Conservation (phyloP, 2,797 vertebrate genomes). For the Danio jaintianensis region DNA sequence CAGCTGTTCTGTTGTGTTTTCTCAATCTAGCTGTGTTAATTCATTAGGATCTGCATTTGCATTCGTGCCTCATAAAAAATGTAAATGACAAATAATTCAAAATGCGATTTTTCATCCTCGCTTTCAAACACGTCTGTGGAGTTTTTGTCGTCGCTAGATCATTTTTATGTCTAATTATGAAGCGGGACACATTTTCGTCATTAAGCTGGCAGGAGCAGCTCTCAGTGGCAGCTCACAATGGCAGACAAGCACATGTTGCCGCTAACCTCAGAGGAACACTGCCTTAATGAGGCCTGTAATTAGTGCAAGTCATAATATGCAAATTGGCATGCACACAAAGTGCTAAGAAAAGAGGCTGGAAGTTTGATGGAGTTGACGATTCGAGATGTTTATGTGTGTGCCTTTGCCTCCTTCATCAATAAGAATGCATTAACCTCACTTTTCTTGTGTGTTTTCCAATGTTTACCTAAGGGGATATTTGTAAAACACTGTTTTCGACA, state of each 20-base stretch:
- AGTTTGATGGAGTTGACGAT: conserved; percentile 31
- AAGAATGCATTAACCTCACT: conserved; percentile 43
- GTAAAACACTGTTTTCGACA: background rate
- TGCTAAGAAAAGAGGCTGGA: conserved; percentile 16
- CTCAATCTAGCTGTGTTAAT: conserved; percentile 51
- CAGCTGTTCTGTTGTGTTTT: conserved; percentile 49
- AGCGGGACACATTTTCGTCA: conserved; percentile 49
- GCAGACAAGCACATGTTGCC: conserved; percentile 44
- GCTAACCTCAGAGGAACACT: conserved; percentile 57
- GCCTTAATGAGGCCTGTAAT: conserved; percentile 65
- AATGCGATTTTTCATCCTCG: conserved; percentile 46
- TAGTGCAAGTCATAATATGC: conserved; percentile 66
- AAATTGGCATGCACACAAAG: conserved; percentile 52
- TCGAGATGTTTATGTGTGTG: background rate
- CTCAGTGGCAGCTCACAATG: conserved; percentile 33
- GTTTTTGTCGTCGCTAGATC: conserved; percentile 51
- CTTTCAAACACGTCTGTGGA: conserved; percentile 47
- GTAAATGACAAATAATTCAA: conserved; percentile 49
- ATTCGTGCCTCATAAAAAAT: conserved; percentile 53
- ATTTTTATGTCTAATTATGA: conserved; percentile 61
- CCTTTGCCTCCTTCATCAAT: background rate
- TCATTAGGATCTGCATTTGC: conserved; percentile 55
- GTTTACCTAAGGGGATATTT: conserved; percentile 18
- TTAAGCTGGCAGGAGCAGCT: conserved; percentile 40
- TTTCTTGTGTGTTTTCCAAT: conserved; percentile 21